Evolutionary conservation across 2,113 vertebrate species (phyloP).

Genomic region (Mixornis gularis): DNA sequence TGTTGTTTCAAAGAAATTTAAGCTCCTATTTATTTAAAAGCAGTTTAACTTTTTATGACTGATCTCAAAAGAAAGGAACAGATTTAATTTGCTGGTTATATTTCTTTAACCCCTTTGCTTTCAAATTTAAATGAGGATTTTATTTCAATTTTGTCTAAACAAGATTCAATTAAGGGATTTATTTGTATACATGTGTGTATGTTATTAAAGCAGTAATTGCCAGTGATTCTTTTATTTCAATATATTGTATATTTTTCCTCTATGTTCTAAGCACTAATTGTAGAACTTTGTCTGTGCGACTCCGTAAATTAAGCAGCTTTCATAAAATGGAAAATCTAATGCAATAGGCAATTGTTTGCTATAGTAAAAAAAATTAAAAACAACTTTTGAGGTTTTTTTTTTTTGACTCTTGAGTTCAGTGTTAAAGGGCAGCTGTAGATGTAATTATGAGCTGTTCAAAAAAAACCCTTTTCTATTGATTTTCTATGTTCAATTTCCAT

Average conservation of each 20-base stretch:
- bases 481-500: background rate
- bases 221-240: background rate
- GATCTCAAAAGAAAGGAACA: background rate
- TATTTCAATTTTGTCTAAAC: background rate
- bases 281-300: background rate
- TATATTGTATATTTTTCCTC: background rate
- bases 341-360: background rate
- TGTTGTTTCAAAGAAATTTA: background rate
- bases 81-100: background rate
- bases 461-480: accelerated
- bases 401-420: background rate
- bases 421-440: background rate
- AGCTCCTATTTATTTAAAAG: background rate
- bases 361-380: background rate
- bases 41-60: background rate
- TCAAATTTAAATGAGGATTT: background rate
- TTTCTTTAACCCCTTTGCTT: background rate
- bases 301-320: background rate
- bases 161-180: background rate
- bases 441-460: background rate
- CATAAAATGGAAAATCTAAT: background rate
- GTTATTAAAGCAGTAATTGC: background rate
- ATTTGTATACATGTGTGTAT: background rate
- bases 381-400: background rate
- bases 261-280: background rate